Evolutionary conservation across 2,113 vertebrate species (phyloP), one percentile per base, ranked within the genome.

Genomic region (Argyrosomus japonicus): DNA sequence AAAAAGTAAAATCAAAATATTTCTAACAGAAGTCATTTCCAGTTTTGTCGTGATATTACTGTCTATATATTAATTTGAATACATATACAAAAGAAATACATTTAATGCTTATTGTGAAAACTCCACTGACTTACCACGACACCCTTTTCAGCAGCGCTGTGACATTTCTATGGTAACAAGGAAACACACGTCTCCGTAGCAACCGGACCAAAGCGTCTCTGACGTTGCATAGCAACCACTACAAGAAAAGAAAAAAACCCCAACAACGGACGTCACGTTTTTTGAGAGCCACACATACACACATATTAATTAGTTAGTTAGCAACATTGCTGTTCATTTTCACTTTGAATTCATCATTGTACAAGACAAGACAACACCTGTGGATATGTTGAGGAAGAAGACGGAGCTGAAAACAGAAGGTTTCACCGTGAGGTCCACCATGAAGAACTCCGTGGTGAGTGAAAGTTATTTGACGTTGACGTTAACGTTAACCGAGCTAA

Each of bases 391-490:
- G 43, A 91, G 53, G 80, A 70, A 29, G 5, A 79, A 53, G 32
- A 71, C 3, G 14, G 71, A 90, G 45, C n/a, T 91, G 7, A 90
- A 75, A 65, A 79, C 93, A 0, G 70, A 89, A 40, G 94, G 91
- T 21, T 95, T 95, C 81, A 94, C 94, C 2, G 58, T 93, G 10
- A 94, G 89, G 78, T 88, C 95, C 56, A 87, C 70, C 0, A 93
- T 95, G 92, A 95, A 90, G 84, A 95, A 94, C 89, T 85, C 89
- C 0, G 89, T 92, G 93, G 95, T 96, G 82, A 94, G 95, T 91
- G 6, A 43, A 57, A 64, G 73, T 77, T 58, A 50, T 40, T 62
- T 61, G 19, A 12, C 45, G n/a, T 62, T 61, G 19, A 12, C 32
- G 29, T 43, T 40, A 61, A 29, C 25, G 53, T 51, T 17, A 14